Evolutionary conservation across 2,888 invertebrate genomes (phyloP).

Genomic region (Petrolisthes manimaculis): DNA sequence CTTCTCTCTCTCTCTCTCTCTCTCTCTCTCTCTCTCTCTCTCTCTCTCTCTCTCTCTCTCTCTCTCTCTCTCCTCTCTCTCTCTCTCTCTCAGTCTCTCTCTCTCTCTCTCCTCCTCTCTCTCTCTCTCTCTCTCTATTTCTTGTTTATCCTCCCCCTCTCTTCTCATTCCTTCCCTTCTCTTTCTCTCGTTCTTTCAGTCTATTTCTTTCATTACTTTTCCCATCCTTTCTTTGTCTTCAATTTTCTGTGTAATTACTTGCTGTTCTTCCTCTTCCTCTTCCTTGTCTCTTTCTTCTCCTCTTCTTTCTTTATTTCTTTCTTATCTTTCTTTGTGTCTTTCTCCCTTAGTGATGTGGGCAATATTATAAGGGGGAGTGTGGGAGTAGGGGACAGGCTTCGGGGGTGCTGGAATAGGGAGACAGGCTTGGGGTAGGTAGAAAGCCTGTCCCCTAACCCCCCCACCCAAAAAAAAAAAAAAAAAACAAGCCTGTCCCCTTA

Average conservation of each 20-base stretch:
- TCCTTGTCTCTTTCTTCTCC: neutral
- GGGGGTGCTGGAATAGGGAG: too few relatives aligned
- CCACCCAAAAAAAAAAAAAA: too few relatives aligned
- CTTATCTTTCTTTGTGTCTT: neutral
- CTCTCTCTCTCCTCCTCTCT: neutral
- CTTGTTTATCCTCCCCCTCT: constrained; percentile 14
- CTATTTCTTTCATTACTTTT: neutral
- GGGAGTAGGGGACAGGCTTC: too few relatives aligned
- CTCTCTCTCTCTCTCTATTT: neutral
- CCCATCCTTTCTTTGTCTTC: neutral
- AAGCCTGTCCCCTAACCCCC: too few relatives aligned
- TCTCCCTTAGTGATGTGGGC: neutral
- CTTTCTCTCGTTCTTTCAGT: neutral
- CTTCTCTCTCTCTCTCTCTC: constrained; percentile 6
- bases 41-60: constrained; percentile 40
- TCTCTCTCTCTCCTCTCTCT: constrained; percentile 2
- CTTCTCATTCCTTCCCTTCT: neutral
- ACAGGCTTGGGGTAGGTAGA: too few relatives aligned
- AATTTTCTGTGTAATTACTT: neutral
- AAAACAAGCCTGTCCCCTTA: too few relatives aligned
- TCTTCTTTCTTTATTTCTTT: neutral
- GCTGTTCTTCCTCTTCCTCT: neutral
- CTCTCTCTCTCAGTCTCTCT: neutral
- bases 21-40: constrained; percentile 50
- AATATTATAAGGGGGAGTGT: too few relatives aligned